Evolutionary conservation across 2,888 invertebrate species (phyloP), one percentile per base, ranked within the genome.

Genomic region (Amphipoea lucens): DNA sequence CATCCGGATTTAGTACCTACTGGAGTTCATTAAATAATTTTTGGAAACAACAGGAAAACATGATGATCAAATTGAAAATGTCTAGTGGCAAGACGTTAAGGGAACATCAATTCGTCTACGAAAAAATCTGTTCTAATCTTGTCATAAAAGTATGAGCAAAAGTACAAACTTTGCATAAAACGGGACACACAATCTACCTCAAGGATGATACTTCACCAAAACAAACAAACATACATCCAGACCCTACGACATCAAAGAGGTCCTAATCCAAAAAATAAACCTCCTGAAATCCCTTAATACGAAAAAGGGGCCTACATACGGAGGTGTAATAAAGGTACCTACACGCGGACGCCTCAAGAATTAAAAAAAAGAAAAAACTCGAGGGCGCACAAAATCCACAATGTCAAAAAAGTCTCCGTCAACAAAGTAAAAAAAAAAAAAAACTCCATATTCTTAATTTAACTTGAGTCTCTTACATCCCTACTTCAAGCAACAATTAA

Each of bases 401-500:
- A 96, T 96, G 96, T 97, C 96, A 96, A 95, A 96, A 96, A 96
- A 96, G 95, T 95, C 95, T 92, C 93, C 92, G 94, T 95, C 96
- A 95, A 96, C 96, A 96, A 95, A 95, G 94, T 94, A 93, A 92
- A 29, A 29, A 90, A 93, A 92, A 92, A 90, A 69, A 93, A 93
- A 93, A 95, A 94, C 95, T 96, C 95, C 96, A 96, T 96, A 97
- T 97, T 97, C 97, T 97, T 97, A 97, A 97, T 97, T 96, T 96
- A 97, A 96, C 96, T 96, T 96, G 96, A 96, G 96, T 96, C 96
- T 96, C 95, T 95, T 95, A 95, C 96, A 95, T 95, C 96, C 95
- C 95, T 93, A 94, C 94, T 95, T 93, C 92, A 93, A 87, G 74
- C 62, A 88, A 87, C 96, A 92, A 90, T 74, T 85, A 60, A 78